Evolutionary conservation across 2,113 vertebrate species (phyloP).

Genomic region (Hippoglossus stenolepis): DNA sequence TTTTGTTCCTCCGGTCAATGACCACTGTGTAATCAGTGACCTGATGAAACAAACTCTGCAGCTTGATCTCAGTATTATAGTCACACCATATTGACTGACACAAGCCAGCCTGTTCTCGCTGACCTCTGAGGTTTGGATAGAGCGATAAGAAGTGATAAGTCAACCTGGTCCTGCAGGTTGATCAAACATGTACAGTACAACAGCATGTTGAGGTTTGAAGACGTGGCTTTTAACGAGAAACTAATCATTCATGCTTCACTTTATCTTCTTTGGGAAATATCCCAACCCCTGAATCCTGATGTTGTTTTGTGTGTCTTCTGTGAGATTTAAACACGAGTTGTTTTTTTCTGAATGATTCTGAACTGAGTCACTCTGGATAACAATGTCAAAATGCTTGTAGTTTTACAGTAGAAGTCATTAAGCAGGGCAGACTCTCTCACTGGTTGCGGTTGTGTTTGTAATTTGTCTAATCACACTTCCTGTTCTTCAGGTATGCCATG

Average conservation of each 20-base stretch:
- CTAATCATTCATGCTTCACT: background rate
- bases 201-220: background rate
- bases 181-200: background rate
- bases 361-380: background rate
- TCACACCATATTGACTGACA: slow-evolving; percentile 12
- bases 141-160: slow-evolving; percentile 20
- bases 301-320: background rate
- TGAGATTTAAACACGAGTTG: background rate
- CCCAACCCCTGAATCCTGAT: background rate
- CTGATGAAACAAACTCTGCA: background rate
- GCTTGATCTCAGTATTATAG: background rate
- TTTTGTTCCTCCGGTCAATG: slow-evolving; percentile 28
- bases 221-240: background rate
- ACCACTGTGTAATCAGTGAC: slow-evolving; percentile 20
- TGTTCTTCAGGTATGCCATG: slow-evolving; percentile 87
- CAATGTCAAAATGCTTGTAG: too few relatives aligned
- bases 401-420: too few relatives aligned
- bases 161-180: slow-evolving; percentile 1
- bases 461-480: slow-evolving; percentile 33
- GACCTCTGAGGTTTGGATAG: background rate
- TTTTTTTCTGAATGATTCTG: background rate
- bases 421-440: background rate
- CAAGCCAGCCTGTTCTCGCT: background rate
- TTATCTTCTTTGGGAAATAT: background rate
- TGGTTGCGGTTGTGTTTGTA: background rate